Base-by-base conservation (phyloP, 1,140 invertebrate species). In the Papilio machaon region DNA sequence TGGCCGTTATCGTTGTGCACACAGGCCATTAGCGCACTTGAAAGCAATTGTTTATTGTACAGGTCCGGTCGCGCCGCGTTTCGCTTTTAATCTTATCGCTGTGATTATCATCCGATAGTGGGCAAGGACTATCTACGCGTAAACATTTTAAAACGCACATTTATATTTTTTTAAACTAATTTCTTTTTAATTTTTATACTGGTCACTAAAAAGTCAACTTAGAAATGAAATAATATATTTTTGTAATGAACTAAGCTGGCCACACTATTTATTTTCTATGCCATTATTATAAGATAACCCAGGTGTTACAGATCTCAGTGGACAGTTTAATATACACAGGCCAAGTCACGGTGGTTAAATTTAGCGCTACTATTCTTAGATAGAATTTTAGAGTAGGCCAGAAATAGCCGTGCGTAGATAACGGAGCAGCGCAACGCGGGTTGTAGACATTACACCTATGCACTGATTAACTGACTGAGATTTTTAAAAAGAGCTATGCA, bases 41-140 rank as follows among this genome's bases (percentile, higher is more conserved):
- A 84, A 82, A 83, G 80, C 87, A 82, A 85, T 85, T 85, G 87
- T 85, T 85, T 85, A 83, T 86, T 81, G 80, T 81, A 84, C 82
- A 79, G 77, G 82, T 80, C 74, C 78, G 73, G 64, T 81, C 49
- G 58, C 82, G 81, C 81, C 79, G 81, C 49, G 73, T 75, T 82
- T 79, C 54, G 75, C 58, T 82, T 81, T 46, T 81, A 82, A 87
- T 88, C 86, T 89, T 87, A 89, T 89, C 88, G 70, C 17, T 10
- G 13, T 81, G 82, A 84, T 85, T 84, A 86, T 82, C 81, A 81
- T 77, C 83, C 83, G 81, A 85, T 83, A 85, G 52, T 75, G 76
- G 64, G 73, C 60, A 64, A 76, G 80, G 78, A 81, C 46, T 73
- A 54, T 81, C 38, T 81, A 76, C 19, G 80, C 46, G 43, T 74